phyloP scores from a whole-genome alignment of 2,888 invertebrate genomes.

The Drosophila birchii region DNA sequence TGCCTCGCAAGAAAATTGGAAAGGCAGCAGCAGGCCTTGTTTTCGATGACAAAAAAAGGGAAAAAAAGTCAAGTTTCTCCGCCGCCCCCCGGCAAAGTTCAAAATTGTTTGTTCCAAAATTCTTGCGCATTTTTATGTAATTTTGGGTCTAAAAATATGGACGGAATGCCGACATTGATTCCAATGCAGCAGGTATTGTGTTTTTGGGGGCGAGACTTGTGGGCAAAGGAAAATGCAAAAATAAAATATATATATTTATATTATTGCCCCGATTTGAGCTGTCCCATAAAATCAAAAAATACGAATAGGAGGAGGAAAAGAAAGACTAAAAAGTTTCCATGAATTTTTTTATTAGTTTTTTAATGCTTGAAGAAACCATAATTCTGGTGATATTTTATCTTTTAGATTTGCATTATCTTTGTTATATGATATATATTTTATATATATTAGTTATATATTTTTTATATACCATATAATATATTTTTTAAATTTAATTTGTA shows the following conservation, averaged over 20 bases:
- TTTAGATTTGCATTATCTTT: neutral
- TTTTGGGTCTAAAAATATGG: constrained; percentile 18
- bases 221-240: constrained; percentile 53
- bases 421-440: neutral
- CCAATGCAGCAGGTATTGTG: constrained; percentile 29
- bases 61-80: neutral
- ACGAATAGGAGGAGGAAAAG: neutral
- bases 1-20: constrained; percentile 9
- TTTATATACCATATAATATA: too few relatives aligned
- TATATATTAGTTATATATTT: neutral
- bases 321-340: constrained; percentile 47
- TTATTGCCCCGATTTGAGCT: constrained; percentile 12
- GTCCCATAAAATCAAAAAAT: constrained; percentile 38
- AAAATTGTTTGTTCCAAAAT: constrained; percentile 30
- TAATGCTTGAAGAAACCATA: neutral
- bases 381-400: neutral
- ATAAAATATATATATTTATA: neutral
- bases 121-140: constrained; percentile 1
- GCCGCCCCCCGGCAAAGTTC: neutral
- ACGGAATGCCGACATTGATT: constrained; percentile 11
- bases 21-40: constrained; percentile 42
- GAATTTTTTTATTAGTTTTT: constrained; percentile 61
- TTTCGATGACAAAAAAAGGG: neutral
- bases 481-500: neutral
- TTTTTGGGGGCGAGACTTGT: neutral